These are phyloP conservation scores for Psittacula cyanocephala DNA, from an alignment of 2,113 vertebrate species.

Conservation along the genomic window DNA sequence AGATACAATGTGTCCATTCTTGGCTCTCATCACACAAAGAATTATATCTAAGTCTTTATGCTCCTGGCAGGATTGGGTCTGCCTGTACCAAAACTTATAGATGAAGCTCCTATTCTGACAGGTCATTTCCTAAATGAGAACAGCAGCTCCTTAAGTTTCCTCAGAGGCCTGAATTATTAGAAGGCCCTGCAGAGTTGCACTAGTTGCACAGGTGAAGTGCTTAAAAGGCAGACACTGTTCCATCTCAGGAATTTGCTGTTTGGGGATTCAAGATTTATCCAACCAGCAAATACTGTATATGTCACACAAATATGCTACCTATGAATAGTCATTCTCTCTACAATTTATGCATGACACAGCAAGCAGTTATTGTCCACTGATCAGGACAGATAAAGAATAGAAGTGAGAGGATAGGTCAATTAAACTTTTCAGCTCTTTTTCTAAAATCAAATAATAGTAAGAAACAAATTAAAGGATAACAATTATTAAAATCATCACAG, in stretches of 20 bases:
- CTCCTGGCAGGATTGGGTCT: neutral
- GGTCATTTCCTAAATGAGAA: neutral
- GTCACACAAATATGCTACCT: neutral
- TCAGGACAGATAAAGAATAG: neutral
- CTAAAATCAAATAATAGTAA: neutral
- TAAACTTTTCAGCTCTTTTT: neutral
- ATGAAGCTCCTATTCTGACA: neutral
- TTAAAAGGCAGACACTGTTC: neutral
- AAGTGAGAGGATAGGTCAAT: neutral
- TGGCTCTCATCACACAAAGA: neutral
- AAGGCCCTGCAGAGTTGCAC: neutral
- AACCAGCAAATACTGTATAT: neutral
- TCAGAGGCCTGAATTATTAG: neutral
- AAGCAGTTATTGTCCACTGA: neutral
- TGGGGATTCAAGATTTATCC: neutral
- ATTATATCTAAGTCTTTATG: neutral
- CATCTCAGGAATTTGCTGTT: neutral
- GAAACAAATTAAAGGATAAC: neutral
- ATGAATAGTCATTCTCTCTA: neutral
- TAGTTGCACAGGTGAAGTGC: neutral
- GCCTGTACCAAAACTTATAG: neutral
- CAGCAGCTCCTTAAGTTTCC: neutral
- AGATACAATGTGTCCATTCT: neutral
- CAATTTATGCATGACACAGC: neutral
- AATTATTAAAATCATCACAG: neutral